Evolutionary conservation across 2,113 vertebrate genomes (phyloP).

Genomic region (Corvus cornix): DNA sequence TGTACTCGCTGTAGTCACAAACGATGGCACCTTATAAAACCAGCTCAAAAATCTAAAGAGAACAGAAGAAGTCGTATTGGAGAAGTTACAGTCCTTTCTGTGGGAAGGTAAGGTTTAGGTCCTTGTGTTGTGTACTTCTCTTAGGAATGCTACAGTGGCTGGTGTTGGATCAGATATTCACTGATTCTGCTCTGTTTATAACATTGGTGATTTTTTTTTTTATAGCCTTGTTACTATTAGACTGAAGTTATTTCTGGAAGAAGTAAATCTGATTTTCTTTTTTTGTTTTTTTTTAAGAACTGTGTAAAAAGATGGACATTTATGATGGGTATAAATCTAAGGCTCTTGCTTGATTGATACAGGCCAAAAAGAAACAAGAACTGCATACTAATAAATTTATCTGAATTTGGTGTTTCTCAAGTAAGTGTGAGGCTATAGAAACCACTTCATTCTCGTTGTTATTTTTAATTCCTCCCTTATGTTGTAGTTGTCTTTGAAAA

Average conservation of each 20-base stretch:
- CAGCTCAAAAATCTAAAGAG: slow-evolving; percentile 73
- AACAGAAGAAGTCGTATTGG: slow-evolving; percentile 73
- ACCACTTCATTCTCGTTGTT: background rate
- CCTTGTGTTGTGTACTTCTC: background rate
- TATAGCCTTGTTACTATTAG: background rate
- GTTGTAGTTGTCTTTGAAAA: background rate
- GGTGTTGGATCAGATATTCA: background rate
- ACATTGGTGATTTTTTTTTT: background rate
- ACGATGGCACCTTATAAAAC: slow-evolving; percentile 88
- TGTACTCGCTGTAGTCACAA: slow-evolving; percentile 91
- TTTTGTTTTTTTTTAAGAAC: background rate
- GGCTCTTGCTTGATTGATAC: background rate
- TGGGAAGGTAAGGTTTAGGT: slow-evolving; percentile 84
- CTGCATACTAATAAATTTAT: background rate
- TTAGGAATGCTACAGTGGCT: background rate
- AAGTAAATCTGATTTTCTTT: background rate
- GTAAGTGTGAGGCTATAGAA: background rate
- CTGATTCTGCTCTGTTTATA: background rate
- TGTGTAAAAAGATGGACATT: background rate
- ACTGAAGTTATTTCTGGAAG: background rate
- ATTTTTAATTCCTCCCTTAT: background rate
- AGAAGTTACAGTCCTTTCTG: slow-evolving; percentile 91
- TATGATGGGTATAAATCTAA: background rate
- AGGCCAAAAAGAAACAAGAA: background rate
- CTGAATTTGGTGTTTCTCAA: background rate